Base-by-base conservation (phyloP, 2,113 vertebrate species). In the Camelus dromedarius region DNA sequence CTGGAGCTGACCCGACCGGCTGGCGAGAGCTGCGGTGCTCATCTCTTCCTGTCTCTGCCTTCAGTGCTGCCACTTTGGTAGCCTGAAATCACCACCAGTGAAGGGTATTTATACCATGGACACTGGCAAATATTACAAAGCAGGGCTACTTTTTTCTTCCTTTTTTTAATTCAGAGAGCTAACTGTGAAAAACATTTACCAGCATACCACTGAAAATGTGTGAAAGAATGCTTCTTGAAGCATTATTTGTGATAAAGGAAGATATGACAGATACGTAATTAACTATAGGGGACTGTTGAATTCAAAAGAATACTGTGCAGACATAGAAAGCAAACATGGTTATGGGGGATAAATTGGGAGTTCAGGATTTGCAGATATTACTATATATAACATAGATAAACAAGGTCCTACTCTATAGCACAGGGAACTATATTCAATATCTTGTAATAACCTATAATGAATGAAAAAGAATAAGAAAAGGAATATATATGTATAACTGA, bases 161-260 rank as follows among this genome's bases (percentile, higher is more conserved):
- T 24, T 67, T 46, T 64, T 79, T 92, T 38, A 0, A 85, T 82
- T 66, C 14, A 48, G 30, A 96, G 26, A 50, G 3, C 15, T 14
- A 62, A 85, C 62, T 67, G n/a, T 81, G 56, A 24, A 42, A 42
- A 60, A 54, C 48, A 42, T 72, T 93, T 81, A 73, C 10, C 24
- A 50, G 16, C 54, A 82, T 7, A 50, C 38, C 56, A 69, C 24
- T 52, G 19, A 89, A 97, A 94, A 73, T 67, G 13, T 93, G 46
- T 62, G 38, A 56, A 90, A 87, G 32, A 86, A 90, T 82, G 66
- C 22, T 85, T 26, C 19, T 35, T 58, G 64, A 92, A 87, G 10
- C 32, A 76, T 66, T 94, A 54, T 79, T 90, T 86, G n/a, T 73
- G 67, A 79, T n/a, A 95, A 52, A 91, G 26, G 28, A 91, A 94